Evolutionary conservation across 2,888 invertebrate genomes (phyloP), one percentile per base, ranked within the genome.

Genomic region (Drosophila borealis): DNA sequence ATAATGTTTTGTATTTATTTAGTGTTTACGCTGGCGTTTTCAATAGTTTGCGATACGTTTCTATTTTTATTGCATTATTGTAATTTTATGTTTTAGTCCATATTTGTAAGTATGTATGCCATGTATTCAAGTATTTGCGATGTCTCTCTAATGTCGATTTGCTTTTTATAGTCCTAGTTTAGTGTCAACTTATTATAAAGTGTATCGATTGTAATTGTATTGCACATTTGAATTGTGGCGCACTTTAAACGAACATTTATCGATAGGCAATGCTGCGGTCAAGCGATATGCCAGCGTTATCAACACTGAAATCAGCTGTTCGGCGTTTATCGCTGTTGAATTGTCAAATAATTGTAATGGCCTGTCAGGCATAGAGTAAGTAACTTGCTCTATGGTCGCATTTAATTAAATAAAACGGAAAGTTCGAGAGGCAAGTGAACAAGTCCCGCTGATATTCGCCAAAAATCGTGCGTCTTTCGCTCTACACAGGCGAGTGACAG

Each of bases 141-240:
- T 48, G 48, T 49, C 17, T 37, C 8, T 34, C 11, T 17, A 13
- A 45, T 45, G 10, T 44, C 37, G 8, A 14, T 50, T 46, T 55
- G 37, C 37, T 61, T 57, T 77, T 29, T 56, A 45, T 50, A 29
- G 36, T 63, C 45, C 6, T 45, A 29, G 39, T 50, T 49, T 33
- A 29, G 14, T 57, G 19, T 19, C 25, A 6, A 36, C n/a, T 49
- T n/a, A 14, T 11, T 11, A 11, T 14, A 8, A 14, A 37, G 37
- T 60, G 33, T 56, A 46, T 21, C 41, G 34, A 36, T 51, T 98
- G 99, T 44, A 59, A 99, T 98, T 41, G 97, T 98, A n/a, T 37
- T 48, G 19, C 49, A 10, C 33, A 21, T 46, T 59, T 45, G 8
- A 51, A 54, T 37, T 53, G 13, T 10, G 1, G 41, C 70, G 46